These are phyloP conservation scores for Drosophila nannoptera DNA, from an alignment of 1,140 invertebrate species.

Conservation along the genomic window DNA sequence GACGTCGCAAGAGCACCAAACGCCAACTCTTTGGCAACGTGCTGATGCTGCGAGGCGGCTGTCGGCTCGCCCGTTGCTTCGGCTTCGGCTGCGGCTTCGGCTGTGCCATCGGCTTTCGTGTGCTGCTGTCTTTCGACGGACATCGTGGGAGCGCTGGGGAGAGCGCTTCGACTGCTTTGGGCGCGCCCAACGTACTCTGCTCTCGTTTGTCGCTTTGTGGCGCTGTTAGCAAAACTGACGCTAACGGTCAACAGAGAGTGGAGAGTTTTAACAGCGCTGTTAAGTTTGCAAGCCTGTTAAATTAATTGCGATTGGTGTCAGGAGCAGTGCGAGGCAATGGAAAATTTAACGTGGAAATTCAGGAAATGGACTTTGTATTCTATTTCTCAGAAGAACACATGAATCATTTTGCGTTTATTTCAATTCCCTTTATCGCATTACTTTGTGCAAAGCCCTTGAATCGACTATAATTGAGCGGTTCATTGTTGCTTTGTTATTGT, in stretches of 20 bases:
- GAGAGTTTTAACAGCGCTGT: conserved; percentile 41
- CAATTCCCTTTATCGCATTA: neutral
- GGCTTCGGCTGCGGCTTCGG: conserved; percentile 16
- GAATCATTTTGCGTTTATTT: too few relatives aligned
- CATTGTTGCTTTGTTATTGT: neutral
- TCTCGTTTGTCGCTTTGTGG: conserved; percentile 56
- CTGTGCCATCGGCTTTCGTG: conserved; percentile 8
- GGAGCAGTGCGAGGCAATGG: neutral
- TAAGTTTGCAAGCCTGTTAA: neutral
- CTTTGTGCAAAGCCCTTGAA: neutral
- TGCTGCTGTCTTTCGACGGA: conserved; percentile 3
- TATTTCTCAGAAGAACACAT: too few relatives aligned
- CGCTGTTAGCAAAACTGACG: conserved; percentile 31
- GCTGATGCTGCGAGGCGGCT: conserved; percentile 23
- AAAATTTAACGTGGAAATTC: too few relatives aligned
- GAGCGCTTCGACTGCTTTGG: conserved; percentile 32
- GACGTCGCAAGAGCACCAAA: conserved; percentile 16
- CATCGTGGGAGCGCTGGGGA: conserved; percentile 11
- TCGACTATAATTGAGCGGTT: neutral
- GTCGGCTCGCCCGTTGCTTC: neutral
- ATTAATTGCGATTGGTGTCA: neutral
- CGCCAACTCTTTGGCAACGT: conserved; percentile 51
- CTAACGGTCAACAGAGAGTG: conserved; percentile 33
- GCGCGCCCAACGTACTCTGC: conserved; percentile 41
- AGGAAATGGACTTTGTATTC: too few relatives aligned